phyloP scores from a whole-genome alignment of 2,113 vertebrate species.

The Hemicordylus capensis region DNA sequence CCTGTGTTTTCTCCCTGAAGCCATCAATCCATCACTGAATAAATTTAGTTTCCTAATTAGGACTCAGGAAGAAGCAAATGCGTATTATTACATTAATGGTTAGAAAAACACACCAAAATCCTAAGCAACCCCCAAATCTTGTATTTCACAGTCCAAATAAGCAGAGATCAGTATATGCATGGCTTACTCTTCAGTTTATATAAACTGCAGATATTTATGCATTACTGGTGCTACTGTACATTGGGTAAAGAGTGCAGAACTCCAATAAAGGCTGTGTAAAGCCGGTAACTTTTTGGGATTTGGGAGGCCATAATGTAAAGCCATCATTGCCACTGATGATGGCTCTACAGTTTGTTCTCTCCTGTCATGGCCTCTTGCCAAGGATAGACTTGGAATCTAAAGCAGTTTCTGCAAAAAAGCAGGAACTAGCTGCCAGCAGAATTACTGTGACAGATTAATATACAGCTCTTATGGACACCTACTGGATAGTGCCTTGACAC shows the following conservation, averaged over 20 bases:
- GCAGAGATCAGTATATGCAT: neutral
- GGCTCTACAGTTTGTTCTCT: no score
- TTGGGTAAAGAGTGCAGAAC: neutral
- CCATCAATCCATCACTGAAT: constrained; percentile 37
- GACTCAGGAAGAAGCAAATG: constrained; percentile 36
- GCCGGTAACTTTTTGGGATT: neutral
- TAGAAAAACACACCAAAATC: constrained; percentile 21
- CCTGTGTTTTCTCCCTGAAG: constrained; percentile 37
- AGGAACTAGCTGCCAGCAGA: neutral
- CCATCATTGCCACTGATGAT: no score
- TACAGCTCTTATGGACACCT: neutral
- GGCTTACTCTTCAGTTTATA: neutral
- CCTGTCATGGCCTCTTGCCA: neutral
- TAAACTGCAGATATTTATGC: neutral
- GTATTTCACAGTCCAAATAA: neutral
- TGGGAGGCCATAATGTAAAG: neutral
- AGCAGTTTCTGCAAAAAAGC: neutral
- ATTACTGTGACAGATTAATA: neutral
- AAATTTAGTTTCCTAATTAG: constrained; percentile 49
- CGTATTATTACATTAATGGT: constrained; percentile 54
- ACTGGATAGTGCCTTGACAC: neutral
- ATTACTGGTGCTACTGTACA: neutral
- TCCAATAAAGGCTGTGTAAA: neutral
- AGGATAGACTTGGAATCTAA: neutral
- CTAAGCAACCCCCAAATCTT: neutral